Percentiles rank a stretch among this genome's conserved stretches.
phyloP scores from a whole-genome alignment of 2,888 invertebrate genomes.

The Xanthia togata region DNA sequence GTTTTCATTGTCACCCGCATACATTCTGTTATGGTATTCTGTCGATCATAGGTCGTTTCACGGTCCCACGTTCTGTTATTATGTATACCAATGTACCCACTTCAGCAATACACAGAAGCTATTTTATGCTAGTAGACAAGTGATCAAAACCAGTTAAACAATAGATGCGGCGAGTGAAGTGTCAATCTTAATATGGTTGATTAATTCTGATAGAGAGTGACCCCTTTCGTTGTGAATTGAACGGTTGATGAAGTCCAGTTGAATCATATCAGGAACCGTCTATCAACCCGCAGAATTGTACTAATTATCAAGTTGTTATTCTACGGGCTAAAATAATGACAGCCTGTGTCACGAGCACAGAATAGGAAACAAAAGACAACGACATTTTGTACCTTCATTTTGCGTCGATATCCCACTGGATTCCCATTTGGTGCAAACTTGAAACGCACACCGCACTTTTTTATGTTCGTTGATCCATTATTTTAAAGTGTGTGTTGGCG shows the following conservation, averaged over 20 bases:
- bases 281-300: conserved; percentile 15
- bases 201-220: conserved; percentile 31
- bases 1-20: background rate
- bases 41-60: background rate
- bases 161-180: conserved; percentile 33
- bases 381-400: background rate
- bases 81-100: background rate
- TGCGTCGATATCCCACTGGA: too few relatives aligned
- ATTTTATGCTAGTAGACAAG: conserved; percentile 1
- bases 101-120: background rate
- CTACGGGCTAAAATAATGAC: background rate
- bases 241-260: conserved; percentile 15
- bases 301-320: background rate
- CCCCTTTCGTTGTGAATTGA: conserved; percentile 43
- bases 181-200: conserved; percentile 59
- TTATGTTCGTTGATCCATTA: too few relatives aligned
- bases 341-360: background rate
- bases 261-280: conserved; percentile 6
- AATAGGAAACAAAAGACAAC: background rate
- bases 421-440: too few relatives aligned
- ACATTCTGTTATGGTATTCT: background rate
- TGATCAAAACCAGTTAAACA: conserved; percentile 19
- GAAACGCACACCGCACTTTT: too few relatives aligned
- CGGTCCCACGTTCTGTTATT: background rate
- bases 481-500: too few relatives aligned